Percentiles rank a stretch among this genome's conserved stretches.
phyloP scores from a whole-genome alignment of 2,113 vertebrate species.

The Psettodes erumei region DNA sequence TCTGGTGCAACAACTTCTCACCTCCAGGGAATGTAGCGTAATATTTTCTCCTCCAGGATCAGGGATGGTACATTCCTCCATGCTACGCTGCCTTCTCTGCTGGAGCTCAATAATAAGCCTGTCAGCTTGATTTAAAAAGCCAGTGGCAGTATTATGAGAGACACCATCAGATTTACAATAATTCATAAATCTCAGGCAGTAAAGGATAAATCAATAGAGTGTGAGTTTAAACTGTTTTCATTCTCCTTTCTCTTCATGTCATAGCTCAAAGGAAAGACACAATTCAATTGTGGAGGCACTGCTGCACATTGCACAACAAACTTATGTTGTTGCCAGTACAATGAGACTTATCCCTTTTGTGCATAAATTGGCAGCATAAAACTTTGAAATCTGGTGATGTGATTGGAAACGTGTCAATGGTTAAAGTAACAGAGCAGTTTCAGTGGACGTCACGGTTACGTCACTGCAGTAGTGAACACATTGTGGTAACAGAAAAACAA shows the following conservation, averaged over 20 bases:
- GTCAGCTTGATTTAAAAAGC: slow-evolving; percentile 79
- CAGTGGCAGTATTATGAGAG: slow-evolving; percentile 72
- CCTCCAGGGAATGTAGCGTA: slow-evolving; percentile 44
- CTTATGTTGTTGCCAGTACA: slow-evolving; percentile 33
- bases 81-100: slow-evolving; percentile 54
- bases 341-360: slow-evolving; percentile 26
- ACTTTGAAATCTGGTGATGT: background rate
- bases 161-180: slow-evolving; percentile 78
- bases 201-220: slow-evolving; percentile 77
- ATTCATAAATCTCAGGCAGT: slow-evolving; percentile 78
- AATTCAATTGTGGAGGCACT: slow-evolving; percentile 59
- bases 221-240: slow-evolving; percentile 74
- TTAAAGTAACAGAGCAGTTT: background rate
- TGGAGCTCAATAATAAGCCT: slow-evolving; percentile 71
- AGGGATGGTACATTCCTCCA: slow-evolving; percentile 65
- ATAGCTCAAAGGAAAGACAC: slow-evolving; percentile 60
- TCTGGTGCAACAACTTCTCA: slow-evolving; percentile 57
- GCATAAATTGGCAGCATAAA: slow-evolving; percentile 22
- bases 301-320: slow-evolving; percentile 41
- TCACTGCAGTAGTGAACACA: too few species aligned
- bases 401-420: slow-evolving; percentile 12
- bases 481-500: too few species aligned
- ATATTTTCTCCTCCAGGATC: slow-evolving; percentile 66
- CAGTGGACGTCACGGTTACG: too few species aligned
- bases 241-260: slow-evolving; percentile 55